Conservation (phyloP, 2,113 vertebrate genomes). For the Cheilinus undulatus region DNA sequence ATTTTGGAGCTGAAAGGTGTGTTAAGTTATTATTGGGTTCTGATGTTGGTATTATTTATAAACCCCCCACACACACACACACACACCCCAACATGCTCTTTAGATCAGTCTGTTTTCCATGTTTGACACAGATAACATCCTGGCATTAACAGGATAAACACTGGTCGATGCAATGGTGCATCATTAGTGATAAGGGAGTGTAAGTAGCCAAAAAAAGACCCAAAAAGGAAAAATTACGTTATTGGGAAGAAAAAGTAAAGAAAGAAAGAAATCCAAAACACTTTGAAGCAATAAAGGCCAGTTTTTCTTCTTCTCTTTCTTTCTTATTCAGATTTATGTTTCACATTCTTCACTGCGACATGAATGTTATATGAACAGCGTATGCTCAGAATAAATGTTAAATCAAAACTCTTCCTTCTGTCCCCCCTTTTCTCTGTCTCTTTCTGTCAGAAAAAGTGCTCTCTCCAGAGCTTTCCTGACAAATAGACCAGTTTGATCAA, state of each 20-base stretch:
- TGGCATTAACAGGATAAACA: too few relatives aligned
- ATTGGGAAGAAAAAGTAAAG: slow-evolving; percentile 31
- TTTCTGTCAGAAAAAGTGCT: slow-evolving; percentile 13
- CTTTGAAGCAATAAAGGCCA: not conserved
- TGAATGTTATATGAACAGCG: slow-evolving; percentile 52
- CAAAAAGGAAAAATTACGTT: slow-evolving; percentile 12
- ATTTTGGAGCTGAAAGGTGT: too few relatives aligned
- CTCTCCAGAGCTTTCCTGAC: slow-evolving; percentile 36
- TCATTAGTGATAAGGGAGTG: slow-evolving; percentile 61
- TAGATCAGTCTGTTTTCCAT: too few relatives aligned
- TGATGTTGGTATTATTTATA: too few relatives aligned
- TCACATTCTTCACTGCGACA: slow-evolving; percentile 9
- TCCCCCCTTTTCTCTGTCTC: slow-evolving; percentile 2
- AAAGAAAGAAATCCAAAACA: slow-evolving; percentile 6
- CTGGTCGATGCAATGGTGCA: too few relatives aligned
- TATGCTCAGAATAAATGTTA: slow-evolving; percentile 48
- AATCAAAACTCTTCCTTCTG: slow-evolving; percentile 34
- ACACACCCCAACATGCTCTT: too few relatives aligned
- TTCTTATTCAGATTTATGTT: slow-evolving; percentile 45
- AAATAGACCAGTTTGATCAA: slow-evolving; percentile 54
- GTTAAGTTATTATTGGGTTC: too few relatives aligned
- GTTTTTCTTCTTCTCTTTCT: slow-evolving; percentile 8
- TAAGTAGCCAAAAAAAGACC: slow-evolving; percentile 26
- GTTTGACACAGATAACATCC: too few relatives aligned
- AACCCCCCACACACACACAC: too few relatives aligned